phyloP scores from a whole-genome alignment of 2,797 vertebrate species.

The Melanotaenia parkinsoni region DNA sequence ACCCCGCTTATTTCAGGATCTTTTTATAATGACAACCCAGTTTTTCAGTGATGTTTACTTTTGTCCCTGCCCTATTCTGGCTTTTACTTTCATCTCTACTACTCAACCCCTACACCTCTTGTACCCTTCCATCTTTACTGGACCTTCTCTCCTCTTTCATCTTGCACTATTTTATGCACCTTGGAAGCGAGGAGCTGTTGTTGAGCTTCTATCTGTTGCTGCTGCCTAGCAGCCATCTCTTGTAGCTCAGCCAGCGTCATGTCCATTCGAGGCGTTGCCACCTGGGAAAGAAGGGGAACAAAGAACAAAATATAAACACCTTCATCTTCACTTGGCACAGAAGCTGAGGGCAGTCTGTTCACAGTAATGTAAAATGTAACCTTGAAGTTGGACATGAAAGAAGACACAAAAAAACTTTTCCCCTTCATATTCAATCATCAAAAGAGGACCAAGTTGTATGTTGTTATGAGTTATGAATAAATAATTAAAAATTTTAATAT shows the following conservation, averaged over 20 bases:
- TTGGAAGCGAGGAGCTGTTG: conserved; percentile 95
- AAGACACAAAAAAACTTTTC: too few species aligned
- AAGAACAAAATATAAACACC: background rate
- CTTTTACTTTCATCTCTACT: conserved; percentile 48
- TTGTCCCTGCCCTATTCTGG: background rate
- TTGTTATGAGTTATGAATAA: conserved; percentile 6
- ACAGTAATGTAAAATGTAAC: background rate
- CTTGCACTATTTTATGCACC: conserved; percentile 76
- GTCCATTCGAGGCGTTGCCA: conserved; percentile 91
- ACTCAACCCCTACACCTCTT: conserved; percentile 27
- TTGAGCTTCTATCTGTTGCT: conserved; percentile 96
- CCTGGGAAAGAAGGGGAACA: conserved; percentile 72
- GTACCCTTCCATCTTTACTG: conserved; percentile 15
- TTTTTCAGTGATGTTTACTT: conserved; percentile 7
- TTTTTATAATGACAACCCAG: background rate
- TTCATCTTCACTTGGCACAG: background rate
- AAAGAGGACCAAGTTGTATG: too few species aligned
- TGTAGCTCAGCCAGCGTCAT: conserved; percentile 96
- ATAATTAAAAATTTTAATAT: background rate
- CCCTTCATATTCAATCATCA: too few species aligned
- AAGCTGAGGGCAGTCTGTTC: background rate
- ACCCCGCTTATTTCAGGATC: background rate
- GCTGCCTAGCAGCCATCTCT: conserved; percentile 97
- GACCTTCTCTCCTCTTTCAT: conserved; percentile 41
- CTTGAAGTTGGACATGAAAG: background rate